These are phyloP conservation scores for Melanotus villosus DNA, from an alignment of 2,888 invertebrate species.

Conservation along the genomic window DNA sequence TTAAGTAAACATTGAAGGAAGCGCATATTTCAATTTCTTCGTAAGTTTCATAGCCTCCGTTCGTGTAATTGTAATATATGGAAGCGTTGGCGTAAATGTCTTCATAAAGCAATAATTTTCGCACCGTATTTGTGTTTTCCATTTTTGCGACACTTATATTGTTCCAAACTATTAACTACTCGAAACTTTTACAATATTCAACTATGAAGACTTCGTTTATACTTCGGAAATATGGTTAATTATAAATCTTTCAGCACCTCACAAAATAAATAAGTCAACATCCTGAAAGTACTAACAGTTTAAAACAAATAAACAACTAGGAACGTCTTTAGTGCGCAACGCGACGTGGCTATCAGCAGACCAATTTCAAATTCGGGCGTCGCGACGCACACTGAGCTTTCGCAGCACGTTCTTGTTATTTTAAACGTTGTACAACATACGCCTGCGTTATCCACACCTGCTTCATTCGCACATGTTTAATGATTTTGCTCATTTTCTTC, in stretches of 20 bases:
- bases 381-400: constrained; percentile 54
- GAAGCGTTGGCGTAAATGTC: neutral
- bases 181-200: too few relatives aligned
- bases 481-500: neutral
- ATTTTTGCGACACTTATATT: neutral
- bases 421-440: constrained; percentile 17
- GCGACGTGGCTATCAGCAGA: neutral
- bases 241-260: neutral
- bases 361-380: constrained; percentile 37
- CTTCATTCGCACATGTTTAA: too few relatives aligned
- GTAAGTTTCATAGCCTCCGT: constrained; percentile 17
- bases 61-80: neutral
- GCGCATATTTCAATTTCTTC: constrained; percentile 30
- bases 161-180: too few relatives aligned
- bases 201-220: neutral
- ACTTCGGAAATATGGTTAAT: neutral
- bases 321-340: neutral
- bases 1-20: constrained; percentile 62
- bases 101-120: neutral
- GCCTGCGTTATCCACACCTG: constrained; percentile 30
- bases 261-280: neutral
- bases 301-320: neutral
- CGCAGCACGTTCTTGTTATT: neutral
- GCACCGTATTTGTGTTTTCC: neutral
- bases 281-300: too few relatives aligned